Evolutionary conservation across 2,113 vertebrate species (phyloP).

Genomic region (Peromyscus maniculatus): DNA sequence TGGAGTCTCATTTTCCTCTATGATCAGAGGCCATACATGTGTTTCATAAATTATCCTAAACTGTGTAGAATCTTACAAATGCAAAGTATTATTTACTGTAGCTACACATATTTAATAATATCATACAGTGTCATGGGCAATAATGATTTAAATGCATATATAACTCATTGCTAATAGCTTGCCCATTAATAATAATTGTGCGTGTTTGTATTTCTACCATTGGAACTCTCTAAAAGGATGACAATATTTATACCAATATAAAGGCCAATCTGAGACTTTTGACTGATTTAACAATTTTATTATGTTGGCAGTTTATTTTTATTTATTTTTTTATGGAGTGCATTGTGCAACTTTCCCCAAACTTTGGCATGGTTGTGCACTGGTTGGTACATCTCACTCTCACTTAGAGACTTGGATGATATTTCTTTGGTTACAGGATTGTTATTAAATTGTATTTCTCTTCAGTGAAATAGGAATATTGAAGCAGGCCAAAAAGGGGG

Average conservation of each 20-base stretch:
- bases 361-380: neutral
- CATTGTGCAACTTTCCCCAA: slow-evolving; percentile 60
- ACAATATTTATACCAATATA: slow-evolving; percentile 17
- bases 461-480: slow-evolving; percentile 41
- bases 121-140: neutral
- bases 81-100: neutral
- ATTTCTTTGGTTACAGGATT: slow-evolving; percentile 60
- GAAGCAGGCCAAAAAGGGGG: neutral
- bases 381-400: slow-evolving; percentile 54
- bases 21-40: neutral
- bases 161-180: neutral
- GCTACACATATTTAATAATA: neutral
- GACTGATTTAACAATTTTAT: slow-evolving; percentile 39
- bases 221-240: neutral
- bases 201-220: neutral
- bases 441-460: slow-evolving; percentile 62
- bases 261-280: slow-evolving; percentile 24
- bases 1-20: neutral
- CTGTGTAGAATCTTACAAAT: neutral
- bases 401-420: slow-evolving; percentile 63
- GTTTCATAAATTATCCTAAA: neutral
- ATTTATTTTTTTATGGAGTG: slow-evolving; percentile 37
- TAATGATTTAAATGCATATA: neutral
- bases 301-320: slow-evolving; percentile 42
- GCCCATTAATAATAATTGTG: neutral